These are phyloP conservation scores for Sarcophaga bullata DNA, from an alignment of 1,140 invertebrate genomes.

Conservation along the genomic window DNA sequence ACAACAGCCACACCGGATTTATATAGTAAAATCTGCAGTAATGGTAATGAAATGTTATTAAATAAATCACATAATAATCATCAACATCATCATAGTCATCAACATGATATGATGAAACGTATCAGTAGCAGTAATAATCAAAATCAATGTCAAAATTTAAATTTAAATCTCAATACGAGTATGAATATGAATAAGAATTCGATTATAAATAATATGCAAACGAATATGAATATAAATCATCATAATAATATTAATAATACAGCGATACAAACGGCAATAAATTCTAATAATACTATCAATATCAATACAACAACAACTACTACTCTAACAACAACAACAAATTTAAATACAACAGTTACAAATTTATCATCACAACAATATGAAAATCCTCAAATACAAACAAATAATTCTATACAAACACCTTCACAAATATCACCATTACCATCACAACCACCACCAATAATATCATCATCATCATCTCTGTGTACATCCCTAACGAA, in stretches of 20 bases:
- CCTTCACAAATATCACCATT: constrained; percentile 11
- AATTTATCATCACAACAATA: constrained; percentile 48
- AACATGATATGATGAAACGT: constrained; percentile 53
- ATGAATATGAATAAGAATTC: constrained; percentile 16
- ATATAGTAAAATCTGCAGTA: constrained; percentile 66
- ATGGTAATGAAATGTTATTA: constrained; percentile 58
- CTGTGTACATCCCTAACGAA: constrained; percentile 48
- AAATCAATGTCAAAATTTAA: constrained; percentile 44
- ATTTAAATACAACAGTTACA: background rate
- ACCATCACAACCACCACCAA: constrained; percentile 41
- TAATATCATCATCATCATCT: constrained; percentile 51
- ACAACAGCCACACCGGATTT: constrained; percentile 66
- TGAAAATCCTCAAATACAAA: constrained; percentile 42
- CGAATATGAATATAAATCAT: constrained; percentile 42
- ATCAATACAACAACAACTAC: constrained; percentile 34
- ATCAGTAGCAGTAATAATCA: constrained; percentile 46
- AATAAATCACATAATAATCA: background rate
- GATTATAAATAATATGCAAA: constrained; percentile 17
- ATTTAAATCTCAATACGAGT: constrained; percentile 18
- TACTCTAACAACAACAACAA: constrained; percentile 48
- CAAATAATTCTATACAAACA: constrained; percentile 25
- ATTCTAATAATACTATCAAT: constrained; percentile 31
- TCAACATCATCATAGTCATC: constrained; percentile 36
- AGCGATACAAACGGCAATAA: constrained; percentile 32
- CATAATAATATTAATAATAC: constrained; percentile 16